phyloP scores from a whole-genome alignment of 2,888 invertebrate species.

The Caenorhabditis sinica region DNA sequence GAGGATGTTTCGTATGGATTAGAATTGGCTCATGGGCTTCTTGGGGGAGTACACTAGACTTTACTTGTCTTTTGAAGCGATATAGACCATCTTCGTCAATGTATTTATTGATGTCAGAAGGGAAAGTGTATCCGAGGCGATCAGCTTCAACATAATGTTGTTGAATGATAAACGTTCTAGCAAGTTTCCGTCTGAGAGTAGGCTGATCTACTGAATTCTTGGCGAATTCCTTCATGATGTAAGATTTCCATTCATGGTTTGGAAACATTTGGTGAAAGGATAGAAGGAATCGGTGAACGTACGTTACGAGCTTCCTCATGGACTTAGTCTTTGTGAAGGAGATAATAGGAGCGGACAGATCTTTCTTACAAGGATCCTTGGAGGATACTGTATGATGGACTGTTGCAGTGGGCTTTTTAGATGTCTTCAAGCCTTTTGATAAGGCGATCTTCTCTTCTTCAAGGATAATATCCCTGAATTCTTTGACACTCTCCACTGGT shows the following conservation, averaged over 20 bases:
- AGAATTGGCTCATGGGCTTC: constrained; percentile 25
- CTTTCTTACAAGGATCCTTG: too few relatives aligned
- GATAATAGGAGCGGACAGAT: background rate
- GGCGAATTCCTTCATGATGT: background rate
- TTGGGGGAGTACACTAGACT: constrained; percentile 52
- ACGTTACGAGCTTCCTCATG: constrained; percentile 6
- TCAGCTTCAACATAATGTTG: background rate
- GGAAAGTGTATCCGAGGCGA: background rate
- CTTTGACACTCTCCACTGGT: background rate
- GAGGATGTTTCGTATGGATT: too few relatives aligned
- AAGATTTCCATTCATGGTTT: background rate
- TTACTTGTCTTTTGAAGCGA: background rate
- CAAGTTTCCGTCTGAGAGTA: background rate
- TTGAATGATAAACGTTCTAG: background rate
- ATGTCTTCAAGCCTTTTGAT: background rate
- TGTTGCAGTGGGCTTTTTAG: too few relatives aligned
- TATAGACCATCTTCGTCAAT: background rate
- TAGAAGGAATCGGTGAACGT: background rate
- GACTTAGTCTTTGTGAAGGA: background rate
- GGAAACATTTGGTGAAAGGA: background rate
- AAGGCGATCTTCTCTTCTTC: background rate
- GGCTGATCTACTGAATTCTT: background rate
- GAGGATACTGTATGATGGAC: too few relatives aligned
- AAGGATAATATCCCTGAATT: background rate
- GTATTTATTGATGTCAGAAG: background rate